A percentile compares a stretch with the other conserved stretches of the same genome.
Evolutionary conservation across 2,888 invertebrate species (phyloP).

Genomic region (Anagyrus pseudococci): DNA sequence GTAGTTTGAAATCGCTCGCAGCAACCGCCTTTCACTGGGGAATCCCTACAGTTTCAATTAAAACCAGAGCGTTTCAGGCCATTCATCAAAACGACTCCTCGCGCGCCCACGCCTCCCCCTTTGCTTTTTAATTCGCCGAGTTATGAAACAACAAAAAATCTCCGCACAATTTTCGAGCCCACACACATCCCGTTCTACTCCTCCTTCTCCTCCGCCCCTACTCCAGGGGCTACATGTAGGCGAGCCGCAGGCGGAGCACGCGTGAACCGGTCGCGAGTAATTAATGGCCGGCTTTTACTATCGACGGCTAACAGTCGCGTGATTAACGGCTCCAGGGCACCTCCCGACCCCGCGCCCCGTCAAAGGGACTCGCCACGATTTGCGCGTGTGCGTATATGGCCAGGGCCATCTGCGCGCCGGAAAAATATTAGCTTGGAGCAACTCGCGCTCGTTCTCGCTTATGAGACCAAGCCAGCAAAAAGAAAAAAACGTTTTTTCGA

Average conservation of each 20-base stretch:
- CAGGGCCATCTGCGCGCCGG: too few species aligned
- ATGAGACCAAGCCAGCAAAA: too few species aligned
- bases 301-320: constrained; percentile 30
- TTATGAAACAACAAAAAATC: not conserved
- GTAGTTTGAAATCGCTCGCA: not conserved
- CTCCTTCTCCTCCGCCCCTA: not conserved
- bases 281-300: constrained; percentile 35
- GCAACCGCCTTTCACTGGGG: not conserved
- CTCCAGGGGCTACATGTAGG: too few species aligned
- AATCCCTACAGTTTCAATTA: not conserved
- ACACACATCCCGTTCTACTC: too few species aligned
- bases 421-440: not conserved
- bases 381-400: not conserved
- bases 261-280: constrained; percentile 29
- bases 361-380: constrained; percentile 16
- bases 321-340: constrained; percentile 33
- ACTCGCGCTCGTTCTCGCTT: not conserved
- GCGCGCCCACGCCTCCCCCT: not conserved
- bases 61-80: too few species aligned
- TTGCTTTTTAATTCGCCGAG: not conserved
- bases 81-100: not conserved
- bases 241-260: not conserved
- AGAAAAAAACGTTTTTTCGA: not conserved
- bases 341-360: constrained; percentile 1
- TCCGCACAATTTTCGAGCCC: not conserved